Conservation (phyloP, 2,113 vertebrate genomes). For the Takifugu bimaculatus region DNA sequence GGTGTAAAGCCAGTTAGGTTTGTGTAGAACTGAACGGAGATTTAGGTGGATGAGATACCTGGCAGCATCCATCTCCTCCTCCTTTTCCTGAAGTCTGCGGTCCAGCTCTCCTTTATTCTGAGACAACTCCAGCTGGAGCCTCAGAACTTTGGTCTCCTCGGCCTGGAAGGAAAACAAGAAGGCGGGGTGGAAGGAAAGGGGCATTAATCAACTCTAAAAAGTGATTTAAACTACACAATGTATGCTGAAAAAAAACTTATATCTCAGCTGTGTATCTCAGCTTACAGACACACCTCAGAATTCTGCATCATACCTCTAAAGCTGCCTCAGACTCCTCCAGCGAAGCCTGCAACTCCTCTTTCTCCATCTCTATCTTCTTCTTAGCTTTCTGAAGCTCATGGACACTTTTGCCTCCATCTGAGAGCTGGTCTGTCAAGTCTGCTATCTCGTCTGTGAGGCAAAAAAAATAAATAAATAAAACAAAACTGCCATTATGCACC, state of each 20-base stretch:
- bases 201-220: not conserved
- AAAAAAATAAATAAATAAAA: not conserved
- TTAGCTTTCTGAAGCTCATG: conserved; percentile 80
- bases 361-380: conserved; percentile 82
- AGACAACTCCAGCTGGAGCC: conserved; percentile 77
- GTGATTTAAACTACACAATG: too few relatives aligned
- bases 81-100: conserved; percentile 78
- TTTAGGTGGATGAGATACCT: conserved; percentile 54
- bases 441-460: conserved; percentile 69
- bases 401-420: conserved; percentile 76
- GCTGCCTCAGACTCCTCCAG: conserved; percentile 79
- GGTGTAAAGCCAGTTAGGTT: not conserved
- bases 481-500: not conserved
- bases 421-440: conserved; percentile 78
- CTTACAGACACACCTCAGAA: not conserved
- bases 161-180: conserved; percentile 48
- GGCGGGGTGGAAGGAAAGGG: too few relatives aligned
- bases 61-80: conserved; percentile 74
- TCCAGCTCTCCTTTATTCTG: conserved; percentile 77
- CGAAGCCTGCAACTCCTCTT: conserved; percentile 77
- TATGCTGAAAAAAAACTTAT: not conserved
- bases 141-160: conserved; percentile 79
- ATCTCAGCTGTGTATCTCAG: not conserved
- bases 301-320: conserved; percentile 65
- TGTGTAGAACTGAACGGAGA: not conserved